Evolutionary conservation across 2,888 invertebrate genomes (phyloP).

Genomic region (Caenorhabditis drosophilae): DNA sequence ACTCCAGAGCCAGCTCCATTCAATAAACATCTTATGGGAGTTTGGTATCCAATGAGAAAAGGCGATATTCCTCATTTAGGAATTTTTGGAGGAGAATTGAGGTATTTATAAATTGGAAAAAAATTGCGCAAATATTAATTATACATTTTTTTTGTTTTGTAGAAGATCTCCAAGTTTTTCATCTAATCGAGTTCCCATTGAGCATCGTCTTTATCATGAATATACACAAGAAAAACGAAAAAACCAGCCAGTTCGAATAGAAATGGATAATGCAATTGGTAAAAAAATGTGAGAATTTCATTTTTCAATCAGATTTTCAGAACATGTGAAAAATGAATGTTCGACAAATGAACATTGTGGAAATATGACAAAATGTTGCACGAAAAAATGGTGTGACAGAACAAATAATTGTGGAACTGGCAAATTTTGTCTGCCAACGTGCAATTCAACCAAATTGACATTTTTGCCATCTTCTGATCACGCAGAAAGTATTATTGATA

Average conservation of each 20-base stretch:
- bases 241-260: conserved; percentile 48
- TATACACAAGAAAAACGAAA: conserved; percentile 49
- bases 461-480: conserved; percentile 23
- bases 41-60: conserved; percentile 43
- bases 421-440: conserved; percentile 40
- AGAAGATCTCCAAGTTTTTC: too few species aligned
- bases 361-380: conserved; percentile 46
- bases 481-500: conserved; percentile 37
- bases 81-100: conserved; percentile 33
- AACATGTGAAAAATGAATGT: conserved; percentile 44
- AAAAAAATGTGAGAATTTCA: neutral
- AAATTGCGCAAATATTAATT: too few species aligned
- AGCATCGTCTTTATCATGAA: conserved; percentile 31
- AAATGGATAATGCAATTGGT: conserved; percentile 46
- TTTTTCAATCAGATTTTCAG: conserved; percentile 16
- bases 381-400: conserved; percentile 55
- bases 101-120: neutral
- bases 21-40: conserved; percentile 19
- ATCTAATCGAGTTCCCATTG: neutral
- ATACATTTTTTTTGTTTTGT: too few species aligned
- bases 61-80: conserved; percentile 39
- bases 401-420: conserved; percentile 44
- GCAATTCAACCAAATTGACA: conserved; percentile 28
- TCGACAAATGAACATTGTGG: conserved; percentile 35
- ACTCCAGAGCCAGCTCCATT: conserved; percentile 27